Evolutionary conservation across 1,140 invertebrate species (phyloP).

Genomic region (Polypedilum vanderplanki): DNA sequence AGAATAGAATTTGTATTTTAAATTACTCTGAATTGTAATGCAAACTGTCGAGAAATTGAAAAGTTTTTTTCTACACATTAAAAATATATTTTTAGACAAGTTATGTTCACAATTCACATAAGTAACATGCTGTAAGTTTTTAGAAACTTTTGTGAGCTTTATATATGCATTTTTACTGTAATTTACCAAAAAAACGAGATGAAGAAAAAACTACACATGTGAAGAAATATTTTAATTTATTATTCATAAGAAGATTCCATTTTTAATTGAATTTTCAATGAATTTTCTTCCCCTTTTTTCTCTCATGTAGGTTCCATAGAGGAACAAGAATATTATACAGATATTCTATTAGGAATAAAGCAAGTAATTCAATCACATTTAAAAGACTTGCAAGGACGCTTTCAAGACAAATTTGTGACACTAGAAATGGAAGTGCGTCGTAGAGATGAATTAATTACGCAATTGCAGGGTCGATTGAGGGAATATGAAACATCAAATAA

Average conservation of each 20-base stretch:
- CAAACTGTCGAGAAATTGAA: too few relatives aligned
- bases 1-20: too few relatives aligned
- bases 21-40: too few relatives aligned
- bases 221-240: neutral
- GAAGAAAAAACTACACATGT: neutral
- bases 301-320: constrained; percentile 46
- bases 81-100: too few relatives aligned
- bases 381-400: constrained; percentile 58
- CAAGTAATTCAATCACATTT: constrained; percentile 66
- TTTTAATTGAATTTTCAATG: constrained; percentile 3
- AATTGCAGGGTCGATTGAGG: constrained; percentile 62
- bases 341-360: constrained; percentile 65
- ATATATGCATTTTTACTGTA: neutral
- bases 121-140: constrained; percentile 6
- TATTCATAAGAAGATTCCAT: neutral
- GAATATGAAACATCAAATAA: constrained; percentile 51
- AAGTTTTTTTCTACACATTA: too few relatives aligned
- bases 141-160: constrained; percentile 21
- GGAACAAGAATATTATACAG: constrained; percentile 68
- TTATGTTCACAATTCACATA: too few relatives aligned
- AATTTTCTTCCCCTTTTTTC: constrained; percentile 28
- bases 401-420: constrained; percentile 59
- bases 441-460: constrained; percentile 68
- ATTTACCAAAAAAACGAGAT: neutral
- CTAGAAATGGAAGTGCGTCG: constrained; percentile 68